Base-by-base conservation (phyloP, 2,797 vertebrate species). In the Petrocephalus sullivani region DNA sequence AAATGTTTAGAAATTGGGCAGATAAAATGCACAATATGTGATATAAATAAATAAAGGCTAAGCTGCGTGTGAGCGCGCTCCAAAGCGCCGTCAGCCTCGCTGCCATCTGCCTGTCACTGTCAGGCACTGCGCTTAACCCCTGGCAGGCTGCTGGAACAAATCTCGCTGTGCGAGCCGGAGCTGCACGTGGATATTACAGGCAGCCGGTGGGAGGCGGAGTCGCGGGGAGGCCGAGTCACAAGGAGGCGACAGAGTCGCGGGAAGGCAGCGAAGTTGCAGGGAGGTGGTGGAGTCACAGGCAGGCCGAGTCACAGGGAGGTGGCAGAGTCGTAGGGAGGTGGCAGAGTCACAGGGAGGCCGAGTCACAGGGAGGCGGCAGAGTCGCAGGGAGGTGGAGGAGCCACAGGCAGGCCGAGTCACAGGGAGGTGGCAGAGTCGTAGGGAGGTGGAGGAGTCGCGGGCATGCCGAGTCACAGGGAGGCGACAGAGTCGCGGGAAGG, bases 71-170 rank as follows among this genome's bases (percentile, higher is more conserved):
- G 95, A 95, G 94, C 92, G 92, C 90, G 93, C 94, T 94, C 95
- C 95, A 95, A 93, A 93, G 95, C 95, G 95, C 96, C 95, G 95
- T 95, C 95, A 94, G 94, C 94, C 95, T 94, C 94, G 92, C 94
- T 90, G 93, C 94, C 93, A 93, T 94, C 93, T 93, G 91, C 91
- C 93, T 85, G 92, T 94, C 93, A 94, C 46, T 90, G 21, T 90
- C 92, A 92, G 92, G 93, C 94, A 92, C 92, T 94, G 92, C 60
- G 75, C 89, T 94, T 94, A 94, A 95, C 94, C 95, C 94, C 94
- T 94, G 94, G 94, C 95, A 95, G 95, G 96, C 95, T 95, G 94
- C 94, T 95, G 95, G 95, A 96, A 95, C 95, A 95, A 96, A 95
- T 95, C 95, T 93, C 94, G 92, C 96, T 96, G 95, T 94, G 95